Evolutionary conservation across 2,797 vertebrate genomes (phyloP), one percentile per base, ranked within the genome.

Genomic region (Anisognathus igniventris): DNA sequence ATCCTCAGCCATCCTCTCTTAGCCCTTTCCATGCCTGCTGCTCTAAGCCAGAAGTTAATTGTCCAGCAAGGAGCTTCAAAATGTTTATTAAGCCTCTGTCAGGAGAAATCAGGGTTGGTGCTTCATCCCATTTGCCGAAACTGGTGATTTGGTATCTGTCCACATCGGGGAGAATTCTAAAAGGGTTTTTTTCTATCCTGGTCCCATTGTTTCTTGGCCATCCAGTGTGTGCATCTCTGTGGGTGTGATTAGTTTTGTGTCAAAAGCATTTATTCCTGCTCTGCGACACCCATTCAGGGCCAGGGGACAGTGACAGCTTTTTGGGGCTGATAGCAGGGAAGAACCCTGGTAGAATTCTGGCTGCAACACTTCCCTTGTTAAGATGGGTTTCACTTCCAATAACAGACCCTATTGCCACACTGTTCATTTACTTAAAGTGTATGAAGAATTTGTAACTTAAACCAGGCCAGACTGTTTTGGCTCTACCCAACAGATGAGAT

Each of bases 381-480:
- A 97, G 94, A 97, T 81, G 97, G 97, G 97, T 97, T 98, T 98
- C 97, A 97, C 96, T 97, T 98, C 92, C 92, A 89, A 8, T 96
- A 96, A 96, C 96, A 96, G 95, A 95, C 89, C 94, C 78, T 93
- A 77, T 95, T 96, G 94, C 97, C 96, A 97, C 96, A 95, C 73
- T 96, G 96, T 96, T 98, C 95, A 97, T 97, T 98, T 97, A 94
- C 95, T 96, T 97, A 94, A 79, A 87, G 86, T 97, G 93, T 98
- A 97, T 97, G 97, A 96, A 97, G 96, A 97, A 97, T 97, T 98
- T 97, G 96, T 98, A 98, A 98, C 96, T 97, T 96, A 97, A 98
- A 96, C 87, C 95, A 96, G 96, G 92, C 96, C 96, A 97, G 95
- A 97, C 93, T 96, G 92, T 97, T 98, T 96, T 97, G 96, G 92